Percentiles rank a stretch among this genome's conserved stretches.
Evolutionary conservation across 2,113 vertebrate species (phyloP).

Genomic region (Pristiophorus japonicus): DNA sequence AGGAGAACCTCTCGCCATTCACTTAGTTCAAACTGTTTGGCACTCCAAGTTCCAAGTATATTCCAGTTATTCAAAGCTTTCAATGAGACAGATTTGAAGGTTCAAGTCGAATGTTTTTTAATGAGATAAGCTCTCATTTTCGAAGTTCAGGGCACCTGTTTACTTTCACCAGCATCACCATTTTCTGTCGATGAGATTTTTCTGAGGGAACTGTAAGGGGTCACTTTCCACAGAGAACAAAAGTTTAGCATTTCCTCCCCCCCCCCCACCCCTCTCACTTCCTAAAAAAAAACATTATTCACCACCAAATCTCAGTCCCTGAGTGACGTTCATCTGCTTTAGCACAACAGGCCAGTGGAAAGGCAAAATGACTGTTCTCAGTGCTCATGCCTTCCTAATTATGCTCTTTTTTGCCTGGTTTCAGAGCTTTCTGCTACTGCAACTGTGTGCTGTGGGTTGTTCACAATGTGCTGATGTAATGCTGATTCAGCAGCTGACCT

Average conservation of each 20-base stretch:
- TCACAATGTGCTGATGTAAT: constrained; percentile 27
- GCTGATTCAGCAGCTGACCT: constrained; percentile 24
- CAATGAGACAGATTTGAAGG: not conserved
- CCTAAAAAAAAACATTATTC: not conserved
- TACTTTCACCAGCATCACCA: not conserved
- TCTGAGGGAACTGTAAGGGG: not conserved
- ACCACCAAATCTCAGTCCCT: not conserved
- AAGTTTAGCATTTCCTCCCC: not conserved
- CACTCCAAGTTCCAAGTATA: not conserved
- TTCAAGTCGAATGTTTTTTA: not conserved
- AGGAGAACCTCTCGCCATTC: not conserved
- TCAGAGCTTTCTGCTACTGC: not conserved
- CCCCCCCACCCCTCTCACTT: too few species aligned
- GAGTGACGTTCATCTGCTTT: too few species aligned
- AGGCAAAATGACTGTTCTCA: not conserved
- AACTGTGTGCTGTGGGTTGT: not conserved
- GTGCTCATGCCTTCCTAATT: not conserved
- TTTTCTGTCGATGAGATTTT: not conserved
- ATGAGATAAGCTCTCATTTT: not conserved
- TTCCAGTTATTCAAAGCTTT: not conserved
- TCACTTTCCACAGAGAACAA: not conserved
- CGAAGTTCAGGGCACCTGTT: not conserved
- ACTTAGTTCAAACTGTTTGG: not conserved
- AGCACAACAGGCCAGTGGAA: not conserved
- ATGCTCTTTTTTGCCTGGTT: not conserved